Evolutionary conservation across 1,140 invertebrate species (phyloP), one percentile per base, ranked within the genome.

Genomic region (Anagrus nilaparvatae): DNA sequence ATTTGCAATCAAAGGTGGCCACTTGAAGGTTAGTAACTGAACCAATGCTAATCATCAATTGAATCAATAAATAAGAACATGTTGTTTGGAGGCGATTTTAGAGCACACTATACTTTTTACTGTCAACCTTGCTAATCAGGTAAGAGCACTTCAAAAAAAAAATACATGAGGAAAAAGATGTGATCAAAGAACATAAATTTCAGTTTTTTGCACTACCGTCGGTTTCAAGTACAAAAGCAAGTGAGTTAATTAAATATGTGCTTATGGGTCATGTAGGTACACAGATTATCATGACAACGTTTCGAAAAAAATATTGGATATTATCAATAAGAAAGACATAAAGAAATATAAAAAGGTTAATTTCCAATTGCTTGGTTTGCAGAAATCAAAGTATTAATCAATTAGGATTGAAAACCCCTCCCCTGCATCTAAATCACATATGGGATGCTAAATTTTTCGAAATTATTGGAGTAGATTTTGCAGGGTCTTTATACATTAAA

Each of bases 141-240:
- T n/a, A n/a, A n/a, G n/a, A n/a, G n/a, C n/a, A n/a, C n/a, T n/a
- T n/a, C n/a, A n/a, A n/a, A n/a, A 51, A 53, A 24, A 54, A 56
- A 24, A 58, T 67, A 12, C 50, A 67, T 43, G 54, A 56, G 27
- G 58, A 64, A 40, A 10, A 18, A n/a, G 36, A 39, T 3, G 25
- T 65, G 0, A 32, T 44, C 13, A 44, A 40, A 8, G 42, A 47
- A 7, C 49, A 61, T 35, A 65, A 63, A 33, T 59, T 60, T 32
- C 40, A 56, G 5, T 56, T 53, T 28, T 27, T 59, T 3, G 31
- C 46, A n/a, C 46, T 43, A 19, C 10, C 43, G 5, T 48, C 48
- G 45, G 34, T 47, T 12, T 9, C 14, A 9, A 27, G 17, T 5
- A 47, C 53, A n/a, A 25, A 44, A 31, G 49, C 51, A 5, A 19